Conservation (phyloP, 1,140 invertebrate species). For the Temnothorax nylanderi region DNA sequence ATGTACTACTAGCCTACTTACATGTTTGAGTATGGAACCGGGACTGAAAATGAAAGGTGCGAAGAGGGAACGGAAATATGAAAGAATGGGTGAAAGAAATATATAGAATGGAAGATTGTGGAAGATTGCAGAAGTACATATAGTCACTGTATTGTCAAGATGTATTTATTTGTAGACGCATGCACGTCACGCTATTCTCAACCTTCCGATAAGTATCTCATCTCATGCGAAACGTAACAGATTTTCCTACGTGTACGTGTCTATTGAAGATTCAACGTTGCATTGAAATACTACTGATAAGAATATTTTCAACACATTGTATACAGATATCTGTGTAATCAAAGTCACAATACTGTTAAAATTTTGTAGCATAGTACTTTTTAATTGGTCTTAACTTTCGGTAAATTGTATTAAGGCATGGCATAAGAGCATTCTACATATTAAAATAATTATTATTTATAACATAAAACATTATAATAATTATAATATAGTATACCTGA, state of each 20-base stretch:
- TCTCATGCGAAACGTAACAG: slow-evolving; percentile 9
- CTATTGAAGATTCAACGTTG: slow-evolving; percentile 2
- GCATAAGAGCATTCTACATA: neutral
- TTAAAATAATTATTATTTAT: neutral
- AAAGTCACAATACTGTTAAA: neutral
- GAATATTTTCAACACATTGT: slow-evolving; percentile 17
- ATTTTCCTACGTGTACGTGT: neutral
- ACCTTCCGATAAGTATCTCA: slow-evolving; percentile 8
- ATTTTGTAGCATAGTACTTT: neutral
- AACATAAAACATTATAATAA: neutral
- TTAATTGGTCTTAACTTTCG: neutral
- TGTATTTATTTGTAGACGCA: neutral
- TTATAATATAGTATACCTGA: neutral
- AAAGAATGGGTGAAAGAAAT: neutral
- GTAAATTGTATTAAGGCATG: neutral
- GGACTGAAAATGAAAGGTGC: slow-evolving; percentile 72
- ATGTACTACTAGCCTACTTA: slow-evolving; percentile 53
- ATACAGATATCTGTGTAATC: neutral
- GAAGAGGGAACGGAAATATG: slow-evolving; percentile 30
- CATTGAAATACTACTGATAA: neutral
- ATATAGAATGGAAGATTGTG: neutral
- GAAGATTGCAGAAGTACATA: neutral
- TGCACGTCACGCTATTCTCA: neutral
- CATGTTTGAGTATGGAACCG: neutral
- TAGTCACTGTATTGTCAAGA: neutral